These are phyloP conservation scores for Tapera naevia DNA, from an alignment of 2,797 vertebrate species.

Conservation along the genomic window DNA sequence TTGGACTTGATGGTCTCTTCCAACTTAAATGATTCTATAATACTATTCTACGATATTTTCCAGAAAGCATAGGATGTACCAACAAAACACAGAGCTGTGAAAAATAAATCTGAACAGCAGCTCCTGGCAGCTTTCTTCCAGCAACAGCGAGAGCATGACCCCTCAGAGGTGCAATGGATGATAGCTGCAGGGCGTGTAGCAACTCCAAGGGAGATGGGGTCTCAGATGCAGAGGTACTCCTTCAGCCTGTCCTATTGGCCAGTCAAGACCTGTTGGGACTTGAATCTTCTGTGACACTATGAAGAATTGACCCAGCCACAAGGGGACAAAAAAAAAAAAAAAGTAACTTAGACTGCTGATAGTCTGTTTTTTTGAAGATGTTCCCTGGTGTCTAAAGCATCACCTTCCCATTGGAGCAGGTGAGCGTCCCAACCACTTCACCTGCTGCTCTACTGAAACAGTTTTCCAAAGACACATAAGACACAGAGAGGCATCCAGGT, in stretches of 20 bases:
- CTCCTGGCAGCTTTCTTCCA: background rate
- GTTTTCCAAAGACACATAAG: background rate
- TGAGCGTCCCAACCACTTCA: background rate
- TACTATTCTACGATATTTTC: background rate
- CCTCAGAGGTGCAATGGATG: background rate
- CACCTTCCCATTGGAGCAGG: background rate
- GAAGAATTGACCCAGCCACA: background rate
- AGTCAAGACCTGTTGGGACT: background rate
- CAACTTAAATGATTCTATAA: no score
- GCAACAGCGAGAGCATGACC: fast-evolving
- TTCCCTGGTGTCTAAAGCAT: background rate
- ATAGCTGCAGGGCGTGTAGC: background rate
- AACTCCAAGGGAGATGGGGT: no score
- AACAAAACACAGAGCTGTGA: background rate
- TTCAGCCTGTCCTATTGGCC: background rate
- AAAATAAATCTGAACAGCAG: background rate
- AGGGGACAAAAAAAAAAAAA: background rate
- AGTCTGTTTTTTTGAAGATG: background rate
- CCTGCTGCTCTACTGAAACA: background rate
- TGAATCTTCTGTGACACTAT: background rate
- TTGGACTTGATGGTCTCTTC: no score
- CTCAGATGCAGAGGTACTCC: background rate
- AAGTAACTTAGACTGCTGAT: background rate
- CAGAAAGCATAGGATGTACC: background rate
- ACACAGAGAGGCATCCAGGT: background rate